These are phyloP conservation scores for Epicampocera succincta DNA, from an alignment of 2,888 invertebrate species.

Conservation along the genomic window DNA sequence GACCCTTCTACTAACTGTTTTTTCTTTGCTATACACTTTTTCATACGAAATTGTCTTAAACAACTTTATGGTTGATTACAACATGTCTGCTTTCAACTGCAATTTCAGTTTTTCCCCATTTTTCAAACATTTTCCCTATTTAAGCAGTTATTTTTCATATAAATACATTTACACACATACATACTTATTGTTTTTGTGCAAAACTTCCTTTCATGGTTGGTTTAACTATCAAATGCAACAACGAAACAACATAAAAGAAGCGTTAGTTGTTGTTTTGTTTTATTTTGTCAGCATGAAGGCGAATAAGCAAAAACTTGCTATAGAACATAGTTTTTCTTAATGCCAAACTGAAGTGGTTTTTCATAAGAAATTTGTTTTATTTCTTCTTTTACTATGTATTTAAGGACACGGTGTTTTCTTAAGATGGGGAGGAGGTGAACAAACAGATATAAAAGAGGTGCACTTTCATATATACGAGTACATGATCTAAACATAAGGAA, in stretches of 20 bases:
- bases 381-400: conserved; percentile 21
- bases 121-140: conserved; percentile 17
- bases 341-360: conserved; percentile 54
- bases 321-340: conserved; percentile 40
- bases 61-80: conserved; percentile 57
- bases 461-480: too few species aligned
- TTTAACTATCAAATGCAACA: conserved; percentile 57
- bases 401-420: conserved; percentile 11
- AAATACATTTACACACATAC: too few species aligned
- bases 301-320: conserved; percentile 37
- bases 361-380: conserved; percentile 16
- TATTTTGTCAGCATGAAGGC: background rate
- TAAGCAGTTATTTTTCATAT: background rate
- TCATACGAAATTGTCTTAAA: conserved; percentile 30
- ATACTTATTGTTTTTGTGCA: background rate
- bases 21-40: conserved; percentile 7
- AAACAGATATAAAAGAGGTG: background rate
- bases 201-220: conserved; percentile 54
- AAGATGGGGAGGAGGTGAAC: conserved; percentile 9
- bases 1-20: background rate
- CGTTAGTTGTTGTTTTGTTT: conserved; percentile 29
- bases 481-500: too few species aligned
- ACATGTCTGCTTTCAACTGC: conserved; percentile 50
- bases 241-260: conserved; percentile 11
- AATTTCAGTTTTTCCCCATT: conserved; percentile 19